Evolutionary conservation across 2,797 vertebrate species (phyloP).

Genomic region (Naso thynnoides): DNA sequence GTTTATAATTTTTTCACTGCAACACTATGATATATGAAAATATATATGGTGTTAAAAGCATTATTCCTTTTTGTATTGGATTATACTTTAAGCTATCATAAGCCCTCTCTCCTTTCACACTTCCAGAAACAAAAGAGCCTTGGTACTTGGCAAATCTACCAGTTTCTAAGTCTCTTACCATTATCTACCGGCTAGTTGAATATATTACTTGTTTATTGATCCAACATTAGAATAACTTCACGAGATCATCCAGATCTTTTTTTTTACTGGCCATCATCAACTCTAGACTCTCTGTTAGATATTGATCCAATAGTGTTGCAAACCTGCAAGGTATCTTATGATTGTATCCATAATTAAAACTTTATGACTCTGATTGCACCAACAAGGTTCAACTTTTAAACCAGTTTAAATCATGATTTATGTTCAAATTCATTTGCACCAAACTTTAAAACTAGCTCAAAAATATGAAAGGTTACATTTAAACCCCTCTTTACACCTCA

Average conservation of each 20-base stretch:
- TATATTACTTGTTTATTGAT: neutral
- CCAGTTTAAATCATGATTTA: no score
- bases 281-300: neutral
- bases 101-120: neutral
- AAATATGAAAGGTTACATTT: no score
- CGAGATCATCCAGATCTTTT: neutral
- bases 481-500: no score
- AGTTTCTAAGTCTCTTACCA: neutral
- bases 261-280: neutral
- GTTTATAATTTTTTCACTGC: no score
- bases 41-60: neutral
- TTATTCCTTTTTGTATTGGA: neutral
- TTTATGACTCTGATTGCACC: no score
- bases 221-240: neutral
- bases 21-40: no score
- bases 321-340: slow-evolving; percentile 1
- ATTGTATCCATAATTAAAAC: slow-evolving; percentile 6
- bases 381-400: no score
- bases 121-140: neutral
- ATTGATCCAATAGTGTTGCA: neutral
- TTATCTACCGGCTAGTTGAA: neutral
- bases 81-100: neutral
- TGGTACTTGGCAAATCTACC: neutral
- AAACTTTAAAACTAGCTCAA: no score
- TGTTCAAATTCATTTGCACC: no score